These are phyloP conservation scores for Cataglyphis cursor DNA, from an alignment of 2,888 invertebrate genomes.

Conservation along the genomic window DNA sequence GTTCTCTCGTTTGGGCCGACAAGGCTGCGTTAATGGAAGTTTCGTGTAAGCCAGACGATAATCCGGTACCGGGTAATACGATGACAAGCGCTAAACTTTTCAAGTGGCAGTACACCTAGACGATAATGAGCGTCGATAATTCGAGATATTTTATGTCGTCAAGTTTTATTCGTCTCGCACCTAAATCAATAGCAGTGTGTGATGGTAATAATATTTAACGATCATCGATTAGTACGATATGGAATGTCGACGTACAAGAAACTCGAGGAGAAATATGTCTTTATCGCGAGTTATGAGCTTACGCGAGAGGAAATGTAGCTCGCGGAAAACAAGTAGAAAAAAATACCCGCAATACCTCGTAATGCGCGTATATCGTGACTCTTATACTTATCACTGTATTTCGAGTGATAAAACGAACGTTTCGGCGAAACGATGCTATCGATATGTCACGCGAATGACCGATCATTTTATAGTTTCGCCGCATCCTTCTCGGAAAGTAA, in stretches of 20 bases:
- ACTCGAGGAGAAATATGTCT: conserved; percentile 2
- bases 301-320: not conserved
- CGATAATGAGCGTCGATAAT: conserved; percentile 39
- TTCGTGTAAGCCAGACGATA: conserved; percentile 79
- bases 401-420: not conserved
- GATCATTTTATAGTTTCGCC: conserved; percentile 33
- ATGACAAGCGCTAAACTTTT: conserved; percentile 62
- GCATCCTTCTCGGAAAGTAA: conserved; percentile 35
- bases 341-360: not conserved
- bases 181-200: conserved; percentile 50
- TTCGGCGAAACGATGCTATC: conserved; percentile 27
- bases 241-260: not conserved
- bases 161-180: conserved; percentile 48
- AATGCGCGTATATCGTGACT: conserved; percentile 45
- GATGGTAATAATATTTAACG: conserved; percentile 53
- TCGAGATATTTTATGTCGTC: conserved; percentile 46
- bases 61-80: conserved; percentile 65
- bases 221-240: conserved; percentile 45
- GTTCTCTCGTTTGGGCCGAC: conserved; percentile 66
- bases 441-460: conserved; percentile 29
- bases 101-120: conserved; percentile 57
- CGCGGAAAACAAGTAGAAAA: not conserved
- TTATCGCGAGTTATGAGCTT: not conserved
- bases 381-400: not conserved
- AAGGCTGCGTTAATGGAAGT: conserved; percentile 81